phyloP scores from a whole-genome alignment of 1,140 invertebrate genomes.

The Megalonaias nervosa region DNA sequence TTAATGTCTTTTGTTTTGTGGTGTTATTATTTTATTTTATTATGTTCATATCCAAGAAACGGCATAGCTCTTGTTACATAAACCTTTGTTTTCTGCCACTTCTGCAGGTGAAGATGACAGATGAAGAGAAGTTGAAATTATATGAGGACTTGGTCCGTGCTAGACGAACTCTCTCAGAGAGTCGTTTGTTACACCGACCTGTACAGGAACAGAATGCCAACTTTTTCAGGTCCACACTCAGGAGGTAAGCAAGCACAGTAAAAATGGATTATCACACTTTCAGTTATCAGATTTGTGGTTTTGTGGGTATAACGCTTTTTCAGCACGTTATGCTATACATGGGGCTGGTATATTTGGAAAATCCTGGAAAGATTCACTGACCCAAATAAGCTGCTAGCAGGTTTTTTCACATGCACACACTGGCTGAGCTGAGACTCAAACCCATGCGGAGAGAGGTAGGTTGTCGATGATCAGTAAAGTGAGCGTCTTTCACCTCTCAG shows the following conservation, averaged over 20 bases:
- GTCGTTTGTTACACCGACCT: conserved; percentile 85
- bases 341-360: no score
- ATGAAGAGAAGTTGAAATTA: conserved; percentile 85
- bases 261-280: background rate
- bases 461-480: no score
- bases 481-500: no score
- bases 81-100: conserved; percentile 24
- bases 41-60: background rate
- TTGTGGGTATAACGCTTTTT: background rate
- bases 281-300: background rate
- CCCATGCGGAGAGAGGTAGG: no score
- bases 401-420: no score
- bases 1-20: no score
- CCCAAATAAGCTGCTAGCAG: no score
- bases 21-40: no score
- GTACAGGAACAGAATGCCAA: conserved; percentile 82
- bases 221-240: conserved; percentile 89
- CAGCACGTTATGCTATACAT: background rate
- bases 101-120: conserved; percentile 79
- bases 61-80: background rate
- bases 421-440: no score
- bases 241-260: conserved; percentile 73
- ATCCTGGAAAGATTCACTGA: no score
- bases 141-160: conserved; percentile 82
- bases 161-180: conserved; percentile 86